Conservation (phyloP, 2,797 vertebrate genomes). For the Myiotriccus ornatus region DNA sequence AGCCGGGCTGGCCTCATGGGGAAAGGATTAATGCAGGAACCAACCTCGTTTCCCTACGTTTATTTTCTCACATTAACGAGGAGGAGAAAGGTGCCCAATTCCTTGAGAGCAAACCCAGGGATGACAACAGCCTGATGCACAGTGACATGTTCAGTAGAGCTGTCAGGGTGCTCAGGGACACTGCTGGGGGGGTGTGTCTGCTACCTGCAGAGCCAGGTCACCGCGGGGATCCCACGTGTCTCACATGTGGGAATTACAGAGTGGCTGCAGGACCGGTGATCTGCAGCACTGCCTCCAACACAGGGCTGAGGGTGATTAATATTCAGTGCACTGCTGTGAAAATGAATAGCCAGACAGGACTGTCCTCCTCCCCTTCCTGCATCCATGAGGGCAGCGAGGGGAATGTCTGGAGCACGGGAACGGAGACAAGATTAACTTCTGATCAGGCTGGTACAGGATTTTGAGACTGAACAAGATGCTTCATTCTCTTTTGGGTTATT, state of each 20-base stretch:
- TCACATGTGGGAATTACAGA: not conserved
- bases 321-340: slow-evolving; percentile 31
- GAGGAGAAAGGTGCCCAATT: not conserved
- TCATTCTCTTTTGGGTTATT: not conserved
- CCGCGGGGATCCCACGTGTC: fast-evolving
- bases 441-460: not conserved
- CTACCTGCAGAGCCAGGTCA: not conserved
- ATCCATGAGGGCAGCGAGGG: not conserved
- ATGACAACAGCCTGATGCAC: not conserved
- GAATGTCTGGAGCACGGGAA: not conserved
- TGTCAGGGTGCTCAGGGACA: not conserved
- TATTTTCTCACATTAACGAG: not conserved
- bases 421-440: not conserved
- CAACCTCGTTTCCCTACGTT: fast-evolving
- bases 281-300: not conserved
- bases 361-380: not conserved
- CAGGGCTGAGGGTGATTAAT: not conserved
- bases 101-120: not conserved
- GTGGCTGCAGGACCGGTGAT: not conserved
- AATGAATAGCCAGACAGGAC: not conserved
- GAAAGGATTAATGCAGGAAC: too few relatives aligned
- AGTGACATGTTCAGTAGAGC: not conserved
- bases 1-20: fast-evolving
- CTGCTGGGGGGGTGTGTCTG: not conserved
- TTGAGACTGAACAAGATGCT: not conserved